Evolutionary conservation across 2,888 invertebrate species (phyloP), one percentile per base, ranked within the genome.

Genomic region (Macropis europaea): DNA sequence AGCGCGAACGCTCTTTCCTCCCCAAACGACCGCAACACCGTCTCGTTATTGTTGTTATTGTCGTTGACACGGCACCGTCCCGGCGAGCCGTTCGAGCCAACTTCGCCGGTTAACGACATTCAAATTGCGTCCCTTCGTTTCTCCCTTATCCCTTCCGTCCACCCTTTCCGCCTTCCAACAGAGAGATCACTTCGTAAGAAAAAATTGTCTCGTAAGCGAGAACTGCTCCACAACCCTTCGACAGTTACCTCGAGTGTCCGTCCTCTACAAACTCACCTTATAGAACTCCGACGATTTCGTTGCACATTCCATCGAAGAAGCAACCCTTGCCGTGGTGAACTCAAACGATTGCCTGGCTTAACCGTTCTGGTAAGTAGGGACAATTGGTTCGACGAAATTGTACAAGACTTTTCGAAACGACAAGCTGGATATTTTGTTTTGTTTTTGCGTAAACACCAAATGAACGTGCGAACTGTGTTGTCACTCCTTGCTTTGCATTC

Each of bases 11-110:
- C 50, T 64, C 62, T 67, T 59, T 63, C 64, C 66, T 73, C 36
- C 36, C 61, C 42, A 38, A 69, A 76, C 30, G 40, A 60, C 52
- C 70, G 59, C 52, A 56, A 62, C 64, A 42, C 66, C 43, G 47
- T 36, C 69, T 78, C 71, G 59, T 80, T 80, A 77, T 79, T 79
- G 71, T 79, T 79, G 79, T 79, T 77, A 61, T 76, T 76, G 48
- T 79, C 76, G 68, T 77, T 67, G 64, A 53, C 64, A 52, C 57
- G 59, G 36, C 42, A 47, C 53, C 48, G 45, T 32, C 36, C 43
- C 9, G 53, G 9, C 40, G 40, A 32, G 53, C 3, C 28, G 22
- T 30, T 45, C 13, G 32, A 32, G 53, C 40, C 24, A 24, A 56
- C 40, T 22, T 30, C 24, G 45, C 6, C 32, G 38, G 47, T 40